Percentiles rank a stretch among this genome's conserved stretches.
Conservation (phyloP, 30 jellyfish, hydroid and myxozoan species). For the Turritopsis dohrnii region DNA sequence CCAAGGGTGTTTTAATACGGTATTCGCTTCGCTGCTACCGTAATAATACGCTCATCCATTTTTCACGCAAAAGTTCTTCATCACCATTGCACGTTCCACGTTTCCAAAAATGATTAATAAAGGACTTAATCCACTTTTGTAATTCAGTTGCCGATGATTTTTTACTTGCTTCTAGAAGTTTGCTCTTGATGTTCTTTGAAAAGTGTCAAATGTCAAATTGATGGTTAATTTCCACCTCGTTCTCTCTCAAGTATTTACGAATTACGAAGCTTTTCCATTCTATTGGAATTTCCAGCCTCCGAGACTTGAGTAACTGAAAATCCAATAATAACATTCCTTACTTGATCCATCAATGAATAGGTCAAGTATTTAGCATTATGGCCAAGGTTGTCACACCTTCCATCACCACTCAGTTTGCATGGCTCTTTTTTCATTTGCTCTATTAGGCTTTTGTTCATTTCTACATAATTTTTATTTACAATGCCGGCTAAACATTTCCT, state of each 20-base stretch:
- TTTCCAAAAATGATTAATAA: conserved; percentile 38
- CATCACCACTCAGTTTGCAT: conserved; percentile 36
- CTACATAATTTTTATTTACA: conserved; percentile 10
- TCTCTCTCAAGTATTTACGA: conserved; percentile 5
- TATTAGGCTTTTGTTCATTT: conserved; percentile 2
- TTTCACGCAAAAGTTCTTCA: conserved; percentile 16
- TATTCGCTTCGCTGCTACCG: conserved; percentile 7
- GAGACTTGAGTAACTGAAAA: neutral
- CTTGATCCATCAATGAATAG: conserved; percentile 39
- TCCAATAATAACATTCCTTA: neutral
- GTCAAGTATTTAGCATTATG: conserved; percentile 37
- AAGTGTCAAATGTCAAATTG: conserved; percentile 47
- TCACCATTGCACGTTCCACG: conserved; percentile 36
- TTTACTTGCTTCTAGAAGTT: conserved; percentile 25
- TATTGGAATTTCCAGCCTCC: conserved; percentile 19
- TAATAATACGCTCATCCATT: conserved; percentile 39
- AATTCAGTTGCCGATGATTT: conserved; percentile 6
- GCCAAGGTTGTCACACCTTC: conserved; percentile 47
- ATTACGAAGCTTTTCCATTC: conserved; percentile 41
- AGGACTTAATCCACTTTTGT: conserved; percentile 31
- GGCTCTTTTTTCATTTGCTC: conserved; percentile 8
- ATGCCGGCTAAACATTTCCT: conserved; percentile 14
- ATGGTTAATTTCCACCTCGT: conserved; percentile 18
- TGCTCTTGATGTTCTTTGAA: conserved; percentile 19
- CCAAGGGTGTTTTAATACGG: conserved; percentile 38